A percentile compares a stretch with the other conserved stretches of the same genome.
Evolutionary conservation across 2,888 invertebrate species (phyloP).

Genomic region (Drosophila anomelani): DNA sequence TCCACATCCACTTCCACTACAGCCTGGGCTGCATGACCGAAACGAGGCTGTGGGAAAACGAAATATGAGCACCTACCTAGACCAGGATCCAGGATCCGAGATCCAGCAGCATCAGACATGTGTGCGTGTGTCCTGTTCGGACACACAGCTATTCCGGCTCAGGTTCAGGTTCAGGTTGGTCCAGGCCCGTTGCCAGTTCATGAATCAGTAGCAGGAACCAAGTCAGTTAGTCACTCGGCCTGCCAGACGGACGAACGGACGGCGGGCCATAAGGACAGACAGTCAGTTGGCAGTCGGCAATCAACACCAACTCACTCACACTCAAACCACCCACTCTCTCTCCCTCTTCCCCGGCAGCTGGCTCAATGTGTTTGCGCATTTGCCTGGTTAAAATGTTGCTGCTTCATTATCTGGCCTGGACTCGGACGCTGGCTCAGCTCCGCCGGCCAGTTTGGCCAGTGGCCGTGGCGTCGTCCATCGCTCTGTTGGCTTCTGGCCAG

Average conservation of each 20-base stretch:
- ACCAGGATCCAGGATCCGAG: background rate
- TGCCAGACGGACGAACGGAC: conserved; percentile 8
- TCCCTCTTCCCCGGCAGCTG: background rate
- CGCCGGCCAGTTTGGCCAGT: conserved; percentile 22
- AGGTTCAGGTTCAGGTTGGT: conserved; percentile 68
- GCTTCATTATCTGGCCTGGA: conserved; percentile 72
- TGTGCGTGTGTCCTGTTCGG: conserved; percentile 6
- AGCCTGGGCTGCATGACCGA: conserved; percentile 23
- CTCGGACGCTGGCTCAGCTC: conserved; percentile 29
- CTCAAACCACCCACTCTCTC: conserved; percentile 4
- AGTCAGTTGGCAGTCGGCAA: conserved; percentile 55
- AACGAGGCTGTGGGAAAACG: conserved; percentile 66
- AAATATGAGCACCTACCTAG: conserved; percentile 68
- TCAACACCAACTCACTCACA: conserved; percentile 56
- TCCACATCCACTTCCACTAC: conserved; percentile 26
- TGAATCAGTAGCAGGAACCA: conserved; percentile 69
- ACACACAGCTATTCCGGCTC: conserved; percentile 24
- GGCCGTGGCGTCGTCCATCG: conserved; percentile 14
- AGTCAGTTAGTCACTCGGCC: conserved; percentile 48
- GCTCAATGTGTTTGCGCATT: conserved; percentile 62
- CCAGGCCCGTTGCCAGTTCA: conserved; percentile 71
- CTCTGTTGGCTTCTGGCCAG: conserved; percentile 26
- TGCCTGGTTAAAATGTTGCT: conserved; percentile 78
- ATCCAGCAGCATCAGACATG: background rate
- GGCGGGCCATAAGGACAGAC: conserved; percentile 9